These are phyloP conservation scores for Baronia brevicornis DNA, from an alignment of 2,888 invertebrate genomes.

Conservation along the genomic window DNA sequence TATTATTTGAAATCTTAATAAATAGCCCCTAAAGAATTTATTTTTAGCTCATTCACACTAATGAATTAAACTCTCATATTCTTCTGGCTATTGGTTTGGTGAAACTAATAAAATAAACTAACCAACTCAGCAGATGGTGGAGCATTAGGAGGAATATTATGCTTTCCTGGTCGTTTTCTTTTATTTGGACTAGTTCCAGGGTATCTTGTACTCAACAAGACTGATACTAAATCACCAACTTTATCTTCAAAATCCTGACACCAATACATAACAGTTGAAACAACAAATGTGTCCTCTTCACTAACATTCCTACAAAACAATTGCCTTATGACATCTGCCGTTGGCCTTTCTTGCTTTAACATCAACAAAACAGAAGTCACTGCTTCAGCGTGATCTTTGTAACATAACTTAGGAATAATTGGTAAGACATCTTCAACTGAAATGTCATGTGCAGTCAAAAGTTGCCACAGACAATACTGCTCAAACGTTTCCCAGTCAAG, in stretches of 20 bases:
- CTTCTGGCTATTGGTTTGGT: too few relatives aligned
- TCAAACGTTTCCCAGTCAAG: conserved; percentile 98
- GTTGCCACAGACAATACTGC: conserved; percentile 97
- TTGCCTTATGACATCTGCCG: conserved; percentile 88
- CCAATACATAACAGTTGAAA: conserved; percentile 95
- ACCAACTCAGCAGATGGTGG: conserved; percentile 87
- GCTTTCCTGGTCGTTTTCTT: conserved; percentile 87
- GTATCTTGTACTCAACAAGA: conserved; percentile 86
- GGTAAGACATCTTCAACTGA: conserved; percentile 92
- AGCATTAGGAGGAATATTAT: conserved; percentile 80
- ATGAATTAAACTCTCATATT: too few relatives aligned
- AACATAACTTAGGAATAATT: conserved; percentile 83
- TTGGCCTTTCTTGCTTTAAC: conserved; percentile 94
- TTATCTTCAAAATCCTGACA: conserved; percentile 94
- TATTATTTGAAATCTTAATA: too few relatives aligned
- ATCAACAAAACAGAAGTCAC: conserved; percentile 91
- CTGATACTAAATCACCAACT: conserved; percentile 86
- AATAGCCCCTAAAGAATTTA: too few relatives aligned
- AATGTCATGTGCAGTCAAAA: conserved; percentile 94
- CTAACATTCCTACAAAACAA: conserved; percentile 85
- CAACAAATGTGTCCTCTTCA: conserved; percentile 90
- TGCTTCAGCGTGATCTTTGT: conserved; percentile 93
- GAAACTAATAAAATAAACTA: conserved; percentile 25
- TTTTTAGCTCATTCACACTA: too few relatives aligned
- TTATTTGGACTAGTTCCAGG: conserved; percentile 93